Evolutionary conservation across 2,113 vertebrate species (phyloP), one percentile per base, ranked within the genome.

Genomic region (Eudyptes chrysolophus): DNA sequence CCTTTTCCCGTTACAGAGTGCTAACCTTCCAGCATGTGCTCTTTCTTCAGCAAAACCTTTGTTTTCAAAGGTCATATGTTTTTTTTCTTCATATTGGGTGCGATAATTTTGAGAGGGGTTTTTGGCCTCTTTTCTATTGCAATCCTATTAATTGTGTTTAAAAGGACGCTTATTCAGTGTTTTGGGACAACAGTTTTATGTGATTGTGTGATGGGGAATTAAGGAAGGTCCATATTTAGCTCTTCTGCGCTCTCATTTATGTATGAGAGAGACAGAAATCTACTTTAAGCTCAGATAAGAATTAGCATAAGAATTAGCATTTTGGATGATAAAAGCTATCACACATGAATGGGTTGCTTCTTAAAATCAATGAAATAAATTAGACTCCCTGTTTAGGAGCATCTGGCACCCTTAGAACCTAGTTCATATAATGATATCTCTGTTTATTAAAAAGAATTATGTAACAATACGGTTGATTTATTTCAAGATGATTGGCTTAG

Each of bases 361-460:
- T 97, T 97, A 95, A 98, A 98, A 96, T 98, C 97, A 98, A 96
- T 96, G 48, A 98, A 98, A 97, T 97, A 98, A 98, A 98, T 98
- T 97, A 98, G 94, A 94, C 93, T 98, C 91, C 96, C 95, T 97
- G 89, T 93, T 97, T 95, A 95, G 97, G 89, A 98, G 97, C 98
- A 98, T 98, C 98, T 99, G 98, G 98, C 92, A 98, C 97, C 95
- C 97, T 97, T 96, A 97, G 75, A 97, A 98, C 94, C 89, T 87
- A 92, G 96, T 97, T 97, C 95, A 87, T 94, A 89, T 98, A 97
- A 98, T 96, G 97, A 97, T 96, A 98, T 97, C 85, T 98, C 94
- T 97, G 95, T 98, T 98, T 98, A 98, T 98, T 98, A 97, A 95
- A 97, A 97, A 97, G 95, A 98, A 97, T 98, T 98, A 97, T 98